phyloP scores from a whole-genome alignment of 1,140 invertebrate species.

The Bombyx mandarina region DNA sequence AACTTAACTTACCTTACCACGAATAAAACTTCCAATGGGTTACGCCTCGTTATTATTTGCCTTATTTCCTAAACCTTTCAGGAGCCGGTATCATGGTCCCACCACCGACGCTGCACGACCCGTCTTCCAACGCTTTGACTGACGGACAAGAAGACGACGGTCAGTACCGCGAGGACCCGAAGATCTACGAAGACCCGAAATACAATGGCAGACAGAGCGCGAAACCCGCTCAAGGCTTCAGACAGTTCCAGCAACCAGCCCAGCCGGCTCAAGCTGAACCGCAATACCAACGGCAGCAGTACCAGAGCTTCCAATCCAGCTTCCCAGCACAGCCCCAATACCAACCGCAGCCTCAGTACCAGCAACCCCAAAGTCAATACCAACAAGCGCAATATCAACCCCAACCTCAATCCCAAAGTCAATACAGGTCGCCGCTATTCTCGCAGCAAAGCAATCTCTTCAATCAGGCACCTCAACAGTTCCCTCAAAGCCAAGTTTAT shows the following conservation, averaged over 20 bases:
- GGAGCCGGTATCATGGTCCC: slow-evolving; percentile 85
- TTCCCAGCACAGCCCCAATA: slow-evolving; percentile 8
- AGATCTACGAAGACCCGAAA: slow-evolving; percentile 81
- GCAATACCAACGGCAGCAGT: slow-evolving; percentile 19
- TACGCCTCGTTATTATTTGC: too few relatives aligned
- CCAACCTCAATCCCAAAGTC: slow-evolving; percentile 21
- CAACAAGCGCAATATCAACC: slow-evolving; percentile 12
- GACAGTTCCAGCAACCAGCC: slow-evolving; percentile 48
- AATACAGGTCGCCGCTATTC: slow-evolving; percentile 29
- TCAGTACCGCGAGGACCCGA: slow-evolving; percentile 85
- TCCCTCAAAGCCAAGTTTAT: slow-evolving; percentile 55
- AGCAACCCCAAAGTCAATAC: slow-evolving; percentile 3
- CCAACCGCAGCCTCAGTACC: slow-evolving; percentile 7
- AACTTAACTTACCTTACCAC: too few relatives aligned
- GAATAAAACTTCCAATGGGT: too few relatives aligned
- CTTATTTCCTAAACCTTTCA: slow-evolving; percentile 23
- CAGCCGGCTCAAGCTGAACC: slow-evolving; percentile 25
- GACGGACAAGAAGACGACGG: slow-evolving; percentile 83
- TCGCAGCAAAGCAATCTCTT: slow-evolving; percentile 39
- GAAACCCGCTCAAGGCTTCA: slow-evolving; percentile 39
- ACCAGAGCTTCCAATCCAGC: slow-evolving; percentile 5
- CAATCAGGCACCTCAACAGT: slow-evolving; percentile 48
- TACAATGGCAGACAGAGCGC: slow-evolving; percentile 72
- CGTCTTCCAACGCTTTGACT: slow-evolving; percentile 62
- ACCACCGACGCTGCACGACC: slow-evolving; percentile 76